Base-by-base conservation (phyloP, 2,888 invertebrate genomes). In the Drosophila demipolita region DNA sequence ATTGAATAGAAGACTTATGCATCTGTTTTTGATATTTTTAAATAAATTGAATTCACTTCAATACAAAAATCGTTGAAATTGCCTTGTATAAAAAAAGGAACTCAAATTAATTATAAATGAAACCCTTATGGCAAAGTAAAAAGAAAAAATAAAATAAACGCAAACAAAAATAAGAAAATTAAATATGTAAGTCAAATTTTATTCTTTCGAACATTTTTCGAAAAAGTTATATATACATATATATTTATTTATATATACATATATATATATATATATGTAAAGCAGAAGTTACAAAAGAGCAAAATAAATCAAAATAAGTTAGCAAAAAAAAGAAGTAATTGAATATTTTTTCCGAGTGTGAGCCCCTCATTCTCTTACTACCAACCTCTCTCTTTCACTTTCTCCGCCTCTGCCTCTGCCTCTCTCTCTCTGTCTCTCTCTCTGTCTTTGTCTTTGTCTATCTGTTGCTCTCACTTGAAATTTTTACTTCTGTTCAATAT, bases 401-500 rank as follows among this genome's bases (percentile, higher is more conserved):
- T 2, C 32, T 26, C 9, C 8, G 0, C 4, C 23, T 23, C 23
- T n/a, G n/a, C n/a, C n/a, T n/a, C n/a, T n/a, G n/a, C n/a, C 8
- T 7, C 8, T 15, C 1, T 7, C 23, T 23, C 23, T 33, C 0
- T 20, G 1, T 7, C 8, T 15, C 1, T 7, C 23, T 23, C 23
- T 33, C 0, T 20, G 1, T 20, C 11, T 42, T 11, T 40, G 0
- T 38, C 7, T 2, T 11, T 20, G 58, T 35, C 29, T 9, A 17
- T 15, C 0, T 12, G 15, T 11, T 36, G 4, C 36, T 1, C 15
- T 11, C 33, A 17, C 17, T 38, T 11, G 15, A 3, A 4, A 12
- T 12, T 20, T 7, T 12, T 20, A 42, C 9, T 8, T 17, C 23
- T 52, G 73, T 68, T 79, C 69, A 17, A 54, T 74, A 66, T 70